A percentile compares a stretch with the other conserved stretches of the same genome.
phyloP scores from a whole-genome alignment of 2,888 invertebrate genomes.

The Antitype chi region DNA sequence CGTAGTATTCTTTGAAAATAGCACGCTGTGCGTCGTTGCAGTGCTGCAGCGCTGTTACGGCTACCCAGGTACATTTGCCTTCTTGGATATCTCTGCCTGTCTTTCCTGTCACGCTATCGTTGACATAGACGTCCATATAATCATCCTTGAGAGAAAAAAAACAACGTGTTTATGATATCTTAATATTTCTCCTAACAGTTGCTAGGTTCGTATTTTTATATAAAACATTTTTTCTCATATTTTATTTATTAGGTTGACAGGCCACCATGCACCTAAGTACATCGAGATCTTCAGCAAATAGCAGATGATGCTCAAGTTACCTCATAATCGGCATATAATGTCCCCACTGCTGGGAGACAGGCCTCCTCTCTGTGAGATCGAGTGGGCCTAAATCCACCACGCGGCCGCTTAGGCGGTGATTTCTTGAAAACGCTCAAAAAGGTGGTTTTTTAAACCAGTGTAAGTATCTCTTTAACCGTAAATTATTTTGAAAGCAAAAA shows the following conservation, averaged over 20 bases:
- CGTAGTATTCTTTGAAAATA: conserved; percentile 92
- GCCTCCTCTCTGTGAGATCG: too few species aligned
- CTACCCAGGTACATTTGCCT: conserved; percentile 98
- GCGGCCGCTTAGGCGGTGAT: too few species aligned
- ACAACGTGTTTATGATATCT: not conserved
- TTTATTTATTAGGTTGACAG: not conserved
- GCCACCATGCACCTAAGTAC: too few species aligned
- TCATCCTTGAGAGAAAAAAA: conserved; percentile 33
- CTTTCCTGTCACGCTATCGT: conserved; percentile 34
- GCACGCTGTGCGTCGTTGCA: conserved; percentile 91
- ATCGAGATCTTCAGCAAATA: too few species aligned
- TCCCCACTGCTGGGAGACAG: too few species aligned
- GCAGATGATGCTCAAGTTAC: too few species aligned
- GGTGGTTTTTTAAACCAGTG: too few species aligned
- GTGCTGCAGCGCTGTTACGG: conserved; percentile 94
- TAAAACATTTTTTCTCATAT: not conserved
- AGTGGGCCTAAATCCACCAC: too few species aligned
- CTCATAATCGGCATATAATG: too few species aligned
- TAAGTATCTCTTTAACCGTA: too few species aligned
- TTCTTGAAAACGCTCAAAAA: too few species aligned
- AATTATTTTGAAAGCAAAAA: too few species aligned
- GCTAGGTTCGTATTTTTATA: not conserved
- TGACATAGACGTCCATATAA: conserved; percentile 36
- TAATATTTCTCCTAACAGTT: not conserved
- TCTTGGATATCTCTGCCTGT: conserved; percentile 96